Evolutionary conservation across 2,113 vertebrate genomes (phyloP), one percentile per base, ranked within the genome.

Genomic region (Rhagologus leucostigma): DNA sequence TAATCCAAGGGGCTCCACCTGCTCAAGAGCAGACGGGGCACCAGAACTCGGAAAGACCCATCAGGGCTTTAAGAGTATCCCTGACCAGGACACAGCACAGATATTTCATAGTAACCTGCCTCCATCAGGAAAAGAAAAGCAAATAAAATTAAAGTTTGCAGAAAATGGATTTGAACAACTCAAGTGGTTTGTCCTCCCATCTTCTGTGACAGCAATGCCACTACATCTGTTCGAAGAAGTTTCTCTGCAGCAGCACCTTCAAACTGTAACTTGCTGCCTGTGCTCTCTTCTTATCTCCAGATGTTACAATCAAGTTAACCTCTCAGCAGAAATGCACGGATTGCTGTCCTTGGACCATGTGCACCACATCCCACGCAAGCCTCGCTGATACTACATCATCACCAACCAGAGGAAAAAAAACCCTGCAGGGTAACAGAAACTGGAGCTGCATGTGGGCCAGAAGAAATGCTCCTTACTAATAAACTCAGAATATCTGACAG

Each of bases 341-440:
- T 18, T 62, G 53, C 37, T 76, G 50, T 60, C 77, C 65, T 24
- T 18, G 44, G 16, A n/a, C 37, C 29, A 44, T 0, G 23, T 7
- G 41, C 49, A 23, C 17, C 8, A 29, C 9, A 19, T 13, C 44
- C 71, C 79, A 63, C 1, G 19, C 30, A n/a, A n/a, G 22, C 26
- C 59, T 49, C 0, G 0, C 7, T 12, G n/a, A 21, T 9, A 14
- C 23, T 35, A n/a, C 0, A 0, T 26, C 12, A 71, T 15, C 70
- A 65, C 24, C 37, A 55, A 60, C 8, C 12, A 13, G 16, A 60
- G 24, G 42, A 55, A 87, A 71, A 17, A n/a, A 55, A 84, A 33
- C 60, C 70, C 30, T 52, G 33, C 52, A 65, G 26, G 60, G 18
- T 5, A 50, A 39, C 6, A 68, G 42, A 52, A 87, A 62, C 16